Conservation (phyloP, 2,797 vertebrate genomes). For the Macropodus opercularis region DNA sequence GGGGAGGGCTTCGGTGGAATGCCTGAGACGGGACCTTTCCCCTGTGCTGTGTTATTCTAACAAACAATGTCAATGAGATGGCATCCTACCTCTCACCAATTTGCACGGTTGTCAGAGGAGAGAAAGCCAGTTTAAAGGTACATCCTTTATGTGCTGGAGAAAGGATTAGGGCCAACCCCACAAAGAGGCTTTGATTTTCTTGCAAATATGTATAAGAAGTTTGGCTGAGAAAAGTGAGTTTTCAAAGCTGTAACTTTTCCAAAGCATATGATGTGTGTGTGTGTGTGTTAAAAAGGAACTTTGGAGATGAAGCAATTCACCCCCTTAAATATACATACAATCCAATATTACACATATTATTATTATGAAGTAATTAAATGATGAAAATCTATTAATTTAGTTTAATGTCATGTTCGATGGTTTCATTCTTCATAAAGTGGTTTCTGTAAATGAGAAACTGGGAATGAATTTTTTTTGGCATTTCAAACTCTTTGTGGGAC, state of each 20-base stretch:
- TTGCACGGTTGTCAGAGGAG: constrained; percentile 86
- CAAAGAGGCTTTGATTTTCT: constrained; percentile 87
- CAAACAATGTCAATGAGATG: constrained; percentile 87
- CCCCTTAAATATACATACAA: neutral
- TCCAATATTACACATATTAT: constrained; percentile 10
- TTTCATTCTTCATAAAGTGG: neutral
- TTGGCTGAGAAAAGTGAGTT: constrained; percentile 81
- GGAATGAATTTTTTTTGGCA: neutral
- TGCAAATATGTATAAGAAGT: constrained; percentile 84
- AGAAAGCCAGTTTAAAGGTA: constrained; percentile 89
- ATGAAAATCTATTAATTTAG: too few relatives aligned
- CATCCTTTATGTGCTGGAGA: constrained; percentile 87
- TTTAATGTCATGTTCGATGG: neutral
- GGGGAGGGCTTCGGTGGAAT: constrained; percentile 78
- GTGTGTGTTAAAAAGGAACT: constrained; percentile 11
- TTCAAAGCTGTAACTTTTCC: constrained; percentile 81
- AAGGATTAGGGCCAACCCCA: constrained; percentile 84
- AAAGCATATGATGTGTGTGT: constrained; percentile 40
- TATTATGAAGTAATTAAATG: neutral
- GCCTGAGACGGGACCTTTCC: constrained; percentile 81
- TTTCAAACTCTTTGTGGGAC: neutral
- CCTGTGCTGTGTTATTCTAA: constrained; percentile 83
- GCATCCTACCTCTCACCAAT: constrained; percentile 87
- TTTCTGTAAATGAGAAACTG: neutral
- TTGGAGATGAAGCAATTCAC: constrained; percentile 35